Conservation (phyloP, 2,113 vertebrate genomes). For the Chelonoidis abingdonii region DNA sequence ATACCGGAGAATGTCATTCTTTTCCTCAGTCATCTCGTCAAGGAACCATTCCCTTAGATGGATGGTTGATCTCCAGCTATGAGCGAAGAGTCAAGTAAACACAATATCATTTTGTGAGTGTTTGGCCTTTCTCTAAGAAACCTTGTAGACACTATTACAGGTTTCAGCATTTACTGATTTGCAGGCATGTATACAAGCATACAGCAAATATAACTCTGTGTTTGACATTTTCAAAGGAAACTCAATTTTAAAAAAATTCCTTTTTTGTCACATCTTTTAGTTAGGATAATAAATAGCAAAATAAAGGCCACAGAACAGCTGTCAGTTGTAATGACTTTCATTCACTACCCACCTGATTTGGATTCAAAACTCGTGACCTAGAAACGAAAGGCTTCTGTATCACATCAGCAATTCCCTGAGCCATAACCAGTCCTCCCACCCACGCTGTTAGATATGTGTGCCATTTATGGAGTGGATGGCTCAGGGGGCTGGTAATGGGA, state of each 20-base stretch:
- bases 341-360: not conserved
- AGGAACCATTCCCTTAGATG: not conserved
- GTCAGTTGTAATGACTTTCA: not conserved
- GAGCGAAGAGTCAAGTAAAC: not conserved
- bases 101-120: not conserved
- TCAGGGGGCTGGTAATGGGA: not conserved
- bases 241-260: not conserved
- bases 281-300: not conserved
- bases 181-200: not conserved
- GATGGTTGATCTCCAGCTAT: not conserved
- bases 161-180: not conserved
- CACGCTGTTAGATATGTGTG: not conserved
- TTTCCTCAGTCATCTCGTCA: not conserved
- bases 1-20: not conserved
- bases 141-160: not conserved
- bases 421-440: not conserved
- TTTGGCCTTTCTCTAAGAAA: not conserved
- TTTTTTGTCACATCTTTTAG: not conserved
- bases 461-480: not conserved
- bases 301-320: not conserved
- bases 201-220: not conserved
- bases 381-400: not conserved
- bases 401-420: not conserved
- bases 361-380: not conserved
- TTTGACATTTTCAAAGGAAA: not conserved